Evolutionary conservation across 1,140 invertebrate species (phyloP), one percentile per base, ranked within the genome.

Genomic region (Scaptomyza hsui): DNA sequence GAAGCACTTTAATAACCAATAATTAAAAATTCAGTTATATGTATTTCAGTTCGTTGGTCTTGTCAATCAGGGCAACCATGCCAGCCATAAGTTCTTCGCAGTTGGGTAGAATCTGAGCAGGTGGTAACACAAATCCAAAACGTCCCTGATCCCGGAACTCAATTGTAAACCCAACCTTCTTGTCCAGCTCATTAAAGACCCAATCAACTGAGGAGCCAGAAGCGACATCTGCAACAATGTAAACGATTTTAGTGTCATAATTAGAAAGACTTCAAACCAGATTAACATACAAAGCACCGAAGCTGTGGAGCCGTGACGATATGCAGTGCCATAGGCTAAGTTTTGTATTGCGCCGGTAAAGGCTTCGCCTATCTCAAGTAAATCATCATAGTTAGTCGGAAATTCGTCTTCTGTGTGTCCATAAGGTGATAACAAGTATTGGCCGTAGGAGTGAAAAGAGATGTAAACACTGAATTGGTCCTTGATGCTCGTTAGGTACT

Each of bases 81-180:
- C 94, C 97, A 4, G 94, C 95, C 82, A 96, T 94, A 2, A 96
- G 96, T 92, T 98, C 97, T 69, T 95, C 94, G 1, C 95, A 96
- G 12, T 96, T 96, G 0, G 95, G 94, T 21, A 95, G 92, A 65
- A 99, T 99, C 77, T 95, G 95, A 15, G 92, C 92, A 2, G 96
- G 95, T 0, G 98, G 97, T 29, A 99, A 91, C 0, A 98, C 86
- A 88, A 99, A 99, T 0, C 97, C 97, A 86, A 96, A 96, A 42
- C 93, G 92, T 10, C 97, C 97, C 29, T 94, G 95, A 81, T 98
- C 96, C 1, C 95, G 90, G 21, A 79, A 89, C 78, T 93, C 92
- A 61, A 92, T 92, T 0, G 94, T 94, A 80, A 93, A 97, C 0
- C 93, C 92, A 12, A 96, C 93, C 41, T 94, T 93, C 19, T 94